Percentiles rank a stretch among this genome's conserved stretches.
Conservation (phyloP, 2,113 vertebrate species). For the Mormyrus lacerda region DNA sequence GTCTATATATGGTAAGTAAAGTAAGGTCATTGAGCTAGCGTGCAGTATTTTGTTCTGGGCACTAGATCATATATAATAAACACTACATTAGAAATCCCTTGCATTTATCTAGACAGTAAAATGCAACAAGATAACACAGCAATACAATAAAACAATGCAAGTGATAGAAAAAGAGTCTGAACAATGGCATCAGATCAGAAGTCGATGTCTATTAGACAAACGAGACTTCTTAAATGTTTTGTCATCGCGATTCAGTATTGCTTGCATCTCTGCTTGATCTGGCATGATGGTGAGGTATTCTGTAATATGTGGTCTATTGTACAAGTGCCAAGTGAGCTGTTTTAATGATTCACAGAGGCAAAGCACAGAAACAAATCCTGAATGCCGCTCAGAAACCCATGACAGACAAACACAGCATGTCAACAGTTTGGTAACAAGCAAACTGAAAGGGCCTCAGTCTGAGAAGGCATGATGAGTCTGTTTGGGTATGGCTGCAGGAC, state of each 20-base stretch:
- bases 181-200: background rate
- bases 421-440: background rate
- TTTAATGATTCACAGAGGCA: background rate
- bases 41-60: background rate
- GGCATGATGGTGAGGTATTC: background rate
- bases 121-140: background rate
- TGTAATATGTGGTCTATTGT: background rate
- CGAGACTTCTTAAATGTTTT: background rate
- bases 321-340: background rate
- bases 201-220: background rate
- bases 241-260: background rate
- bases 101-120: background rate
- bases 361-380: background rate
- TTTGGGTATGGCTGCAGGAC: background rate
- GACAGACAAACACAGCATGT: background rate
- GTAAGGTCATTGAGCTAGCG: background rate
- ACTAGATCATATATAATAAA: background rate
- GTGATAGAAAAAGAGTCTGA: background rate
- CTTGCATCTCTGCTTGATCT: background rate
- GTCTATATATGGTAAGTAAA: background rate
- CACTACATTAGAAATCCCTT: background rate
- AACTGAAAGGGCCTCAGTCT: background rate
- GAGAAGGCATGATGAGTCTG: background rate
- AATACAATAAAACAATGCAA: background rate
- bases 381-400: background rate